Conservation (phyloP, 2,113 vertebrate species). For the Ochotona princeps region DNA sequence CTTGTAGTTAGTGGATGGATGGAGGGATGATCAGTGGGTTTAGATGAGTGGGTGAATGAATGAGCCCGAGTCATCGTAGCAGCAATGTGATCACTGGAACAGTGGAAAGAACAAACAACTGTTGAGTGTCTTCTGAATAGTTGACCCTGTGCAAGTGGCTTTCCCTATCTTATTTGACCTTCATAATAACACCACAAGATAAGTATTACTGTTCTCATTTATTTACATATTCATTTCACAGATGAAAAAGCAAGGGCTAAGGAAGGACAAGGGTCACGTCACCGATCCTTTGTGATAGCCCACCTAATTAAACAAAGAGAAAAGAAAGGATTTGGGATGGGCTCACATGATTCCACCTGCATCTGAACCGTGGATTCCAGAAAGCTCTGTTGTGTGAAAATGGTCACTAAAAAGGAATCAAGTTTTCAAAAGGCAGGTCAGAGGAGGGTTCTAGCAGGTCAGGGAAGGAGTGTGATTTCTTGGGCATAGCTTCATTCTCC, state of each 20-base stretch:
- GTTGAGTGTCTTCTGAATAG: no score
- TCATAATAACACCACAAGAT: background rate
- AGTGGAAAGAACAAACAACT: background rate
- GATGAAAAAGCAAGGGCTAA: background rate
- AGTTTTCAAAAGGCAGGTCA: background rate
- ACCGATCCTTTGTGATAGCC: background rate
- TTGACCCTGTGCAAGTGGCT: background rate
- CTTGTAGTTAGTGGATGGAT: background rate
- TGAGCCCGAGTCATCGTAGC: background rate
- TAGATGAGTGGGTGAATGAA: background rate
- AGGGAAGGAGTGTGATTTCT: background rate
- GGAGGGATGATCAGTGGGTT: background rate
- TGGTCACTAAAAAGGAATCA: background rate
- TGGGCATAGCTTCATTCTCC: background rate
- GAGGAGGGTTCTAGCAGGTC: background rate
- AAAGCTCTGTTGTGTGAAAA: background rate
- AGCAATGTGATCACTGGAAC: background rate
- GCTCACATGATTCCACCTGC: background rate
- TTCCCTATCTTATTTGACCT: slow-evolving; percentile 26
- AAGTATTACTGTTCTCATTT: slow-evolving; percentile 5
- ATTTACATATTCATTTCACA: background rate
- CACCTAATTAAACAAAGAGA: background rate
- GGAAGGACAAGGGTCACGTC: background rate
- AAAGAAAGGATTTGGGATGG: background rate
- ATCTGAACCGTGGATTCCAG: slow-evolving; percentile 28